Evolutionary conservation across 2,113 vertebrate species (phyloP), one percentile per base, ranked within the genome.

Genomic region (Lethenteron reissneri): DNA sequence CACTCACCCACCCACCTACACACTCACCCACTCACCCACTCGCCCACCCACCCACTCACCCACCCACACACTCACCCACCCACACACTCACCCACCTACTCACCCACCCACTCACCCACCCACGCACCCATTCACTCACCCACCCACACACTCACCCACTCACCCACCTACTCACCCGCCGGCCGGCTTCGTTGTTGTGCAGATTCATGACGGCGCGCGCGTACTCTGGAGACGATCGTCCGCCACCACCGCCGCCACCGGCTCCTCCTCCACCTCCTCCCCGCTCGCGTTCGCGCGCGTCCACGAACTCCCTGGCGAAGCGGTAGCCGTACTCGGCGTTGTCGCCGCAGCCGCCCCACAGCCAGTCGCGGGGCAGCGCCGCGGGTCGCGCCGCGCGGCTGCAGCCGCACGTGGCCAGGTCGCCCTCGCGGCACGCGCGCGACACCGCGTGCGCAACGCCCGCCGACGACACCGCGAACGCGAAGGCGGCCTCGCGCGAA

Each of bases 341-440:
- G 78, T 99, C 90, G 4, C 92, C 94, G 81, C 94, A 99, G 68
- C 91, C 94, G 78, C 90, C 92, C n/a, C 94, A 99, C 73, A 99
- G 85, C 94, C 94, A 99, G 11, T 90, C 89, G 73, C 80, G 84
- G 70, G 10, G 58, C 19, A 7, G 69, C 56, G 11, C 58, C 17
- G 11, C 56, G 19, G 56, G 11, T 25, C 13, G 62, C 56, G 9
- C n/a, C 2, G 11, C 25, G 59, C 57, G 56, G 7, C 15, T 57
- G 17, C 94, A 99, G 74, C 91, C 87, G 11, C 94, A 99, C 80
- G 82, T 94, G 73, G 92, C 89, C 15, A 99, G 90, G 76, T 95
- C 88, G 0, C 92, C 94, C 86, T 92, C 82, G 76, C 90, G 97
- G 70, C 94, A 99, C 81, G 97, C 97, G 80, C 90, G 94, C 72